phyloP scores from a whole-genome alignment of 2,113 vertebrate genomes.

The Struthio camelus region DNA sequence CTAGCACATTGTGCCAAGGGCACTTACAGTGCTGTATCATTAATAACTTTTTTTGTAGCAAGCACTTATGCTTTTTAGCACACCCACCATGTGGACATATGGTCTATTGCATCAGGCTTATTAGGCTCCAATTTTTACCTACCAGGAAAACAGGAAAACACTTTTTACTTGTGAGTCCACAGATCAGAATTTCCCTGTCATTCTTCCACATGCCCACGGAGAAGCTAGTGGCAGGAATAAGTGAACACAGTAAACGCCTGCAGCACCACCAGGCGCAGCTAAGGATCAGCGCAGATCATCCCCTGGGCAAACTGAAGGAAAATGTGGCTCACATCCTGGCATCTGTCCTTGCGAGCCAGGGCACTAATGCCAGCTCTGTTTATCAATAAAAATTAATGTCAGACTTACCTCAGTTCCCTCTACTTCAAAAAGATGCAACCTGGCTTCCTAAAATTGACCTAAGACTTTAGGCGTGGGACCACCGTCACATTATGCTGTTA shows the following conservation, averaged over 20 bases:
- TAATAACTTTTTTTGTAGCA: neutral
- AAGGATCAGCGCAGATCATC: neutral
- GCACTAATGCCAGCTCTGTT: neutral
- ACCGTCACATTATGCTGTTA: neutral
- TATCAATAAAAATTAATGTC: neutral
- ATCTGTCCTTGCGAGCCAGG: neutral
- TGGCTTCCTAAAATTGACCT: neutral
- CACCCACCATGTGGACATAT: neutral
- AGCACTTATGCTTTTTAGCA: slow-evolving; percentile 8
- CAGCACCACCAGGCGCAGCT: neutral
- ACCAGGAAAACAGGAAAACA: neutral
- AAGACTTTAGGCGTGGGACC: neutral
- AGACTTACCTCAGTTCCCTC: neutral
- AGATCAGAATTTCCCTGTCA: neutral
- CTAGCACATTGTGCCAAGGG: neutral
- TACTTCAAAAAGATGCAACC: neutral
- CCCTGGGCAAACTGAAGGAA: neutral
- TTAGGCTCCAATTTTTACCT: neutral
- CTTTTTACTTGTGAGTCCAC: neutral
- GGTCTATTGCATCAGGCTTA: neutral
- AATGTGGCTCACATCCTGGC: neutral
- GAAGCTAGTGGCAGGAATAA: neutral
- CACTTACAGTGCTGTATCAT: neutral
- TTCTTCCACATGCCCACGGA: neutral
- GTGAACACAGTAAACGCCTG: neutral